Percentiles rank a stretch among this genome's conserved stretches.
These are phyloP conservation scores for Bombus waltoni DNA, from an alignment of 1,140 invertebrate genomes.

Conservation along the genomic window DNA sequence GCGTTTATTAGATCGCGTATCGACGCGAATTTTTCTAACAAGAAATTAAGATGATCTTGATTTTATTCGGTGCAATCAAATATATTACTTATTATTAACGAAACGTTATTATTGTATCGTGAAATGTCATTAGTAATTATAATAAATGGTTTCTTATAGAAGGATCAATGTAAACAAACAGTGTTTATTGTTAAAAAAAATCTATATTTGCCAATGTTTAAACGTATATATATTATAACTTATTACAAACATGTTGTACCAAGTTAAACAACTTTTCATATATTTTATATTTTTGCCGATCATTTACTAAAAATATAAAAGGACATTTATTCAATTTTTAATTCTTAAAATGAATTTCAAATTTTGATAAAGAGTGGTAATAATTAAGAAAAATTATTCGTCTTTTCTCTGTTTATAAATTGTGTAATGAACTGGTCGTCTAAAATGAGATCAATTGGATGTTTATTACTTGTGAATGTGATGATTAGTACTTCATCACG, in stretches of 20 bases:
- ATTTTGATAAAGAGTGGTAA: background rate
- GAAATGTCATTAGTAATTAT: too few relatives aligned
- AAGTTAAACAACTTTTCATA: background rate
- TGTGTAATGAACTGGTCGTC: background rate
- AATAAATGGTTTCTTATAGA: too few relatives aligned
- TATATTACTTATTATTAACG: background rate
- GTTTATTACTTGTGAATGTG: conserved; percentile 45
- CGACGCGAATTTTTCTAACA: background rate
- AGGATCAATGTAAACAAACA: too few relatives aligned
- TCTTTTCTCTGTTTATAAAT: conserved; percentile 5
- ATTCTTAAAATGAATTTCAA: background rate
- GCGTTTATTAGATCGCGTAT: background rate
- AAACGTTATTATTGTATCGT: too few relatives aligned
- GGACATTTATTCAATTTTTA: background rate
- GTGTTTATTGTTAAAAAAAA: background rate
- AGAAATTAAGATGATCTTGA: background rate
- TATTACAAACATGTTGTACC: background rate
- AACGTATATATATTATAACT: too few relatives aligned
- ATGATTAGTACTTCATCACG: conserved; percentile 38
- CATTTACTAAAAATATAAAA: too few relatives aligned
- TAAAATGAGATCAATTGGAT: conserved; percentile 49
- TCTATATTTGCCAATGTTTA: background rate
- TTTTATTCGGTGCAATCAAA: background rate
- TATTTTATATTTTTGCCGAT: background rate
- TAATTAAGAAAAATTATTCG: background rate